Conservation (phyloP, 2,888 invertebrate genomes). For the Dysmachus trigonus region DNA sequence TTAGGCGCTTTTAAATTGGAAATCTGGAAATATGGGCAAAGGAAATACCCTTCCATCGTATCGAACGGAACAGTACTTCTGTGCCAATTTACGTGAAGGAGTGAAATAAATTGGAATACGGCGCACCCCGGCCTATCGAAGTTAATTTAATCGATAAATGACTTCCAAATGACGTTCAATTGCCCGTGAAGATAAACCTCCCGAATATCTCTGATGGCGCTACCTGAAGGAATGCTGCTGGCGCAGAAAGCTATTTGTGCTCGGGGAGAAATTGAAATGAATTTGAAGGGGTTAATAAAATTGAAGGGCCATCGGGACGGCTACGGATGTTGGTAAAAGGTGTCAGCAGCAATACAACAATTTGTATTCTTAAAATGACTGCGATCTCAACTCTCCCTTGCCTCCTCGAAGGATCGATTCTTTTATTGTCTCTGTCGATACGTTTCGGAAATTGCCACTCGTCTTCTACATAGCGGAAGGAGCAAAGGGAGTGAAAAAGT, state of each 20-base stretch:
- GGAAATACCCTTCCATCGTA: slow-evolving; percentile 3
- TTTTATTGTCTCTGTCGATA: neutral
- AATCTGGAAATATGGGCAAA: slow-evolving; percentile 35
- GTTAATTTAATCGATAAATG: slow-evolving; percentile 49
- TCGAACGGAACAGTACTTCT: neutral
- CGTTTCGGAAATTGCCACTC: neutral
- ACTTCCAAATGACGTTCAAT: slow-evolving; percentile 49
- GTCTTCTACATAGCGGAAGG: neutral
- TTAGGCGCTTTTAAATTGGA: slow-evolving; percentile 31
- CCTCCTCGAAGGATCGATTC: neutral
- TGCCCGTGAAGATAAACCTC: slow-evolving; percentile 49
- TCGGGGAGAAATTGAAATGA: slow-evolving; percentile 38
- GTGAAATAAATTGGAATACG: slow-evolving; percentile 31
- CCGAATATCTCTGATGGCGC: neutral
- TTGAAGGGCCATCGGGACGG: slow-evolving; percentile 18
- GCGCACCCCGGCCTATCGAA: slow-evolving; percentile 39
- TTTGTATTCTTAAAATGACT: slow-evolving; percentile 13
- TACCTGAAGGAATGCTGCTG: slow-evolving; percentile 17
- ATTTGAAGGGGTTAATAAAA: slow-evolving; percentile 40
- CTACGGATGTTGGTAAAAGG: neutral
- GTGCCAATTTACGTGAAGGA: slow-evolving; percentile 26
- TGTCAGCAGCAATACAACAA: slow-evolving; percentile 17
- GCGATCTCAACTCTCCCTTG: neutral
- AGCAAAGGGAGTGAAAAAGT: neutral
- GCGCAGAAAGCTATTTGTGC: slow-evolving; percentile 1